Evolutionary conservation across 2,113 vertebrate species (phyloP).

Genomic region (Onychorhynchus coronatus): DNA sequence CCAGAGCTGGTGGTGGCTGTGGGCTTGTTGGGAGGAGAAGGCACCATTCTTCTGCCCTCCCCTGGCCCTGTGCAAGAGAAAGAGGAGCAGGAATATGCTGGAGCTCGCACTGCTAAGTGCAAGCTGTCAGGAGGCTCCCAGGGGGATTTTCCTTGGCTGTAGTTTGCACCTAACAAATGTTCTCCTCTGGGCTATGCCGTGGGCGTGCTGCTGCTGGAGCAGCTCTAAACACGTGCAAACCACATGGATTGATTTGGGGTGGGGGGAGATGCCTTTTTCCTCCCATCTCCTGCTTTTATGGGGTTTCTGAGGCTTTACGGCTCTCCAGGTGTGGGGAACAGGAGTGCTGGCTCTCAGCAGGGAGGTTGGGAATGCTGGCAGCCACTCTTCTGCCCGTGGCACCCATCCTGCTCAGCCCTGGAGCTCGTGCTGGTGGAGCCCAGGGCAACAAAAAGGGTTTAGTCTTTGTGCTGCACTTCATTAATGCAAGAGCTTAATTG

Average conservation of each 20-base stretch:
- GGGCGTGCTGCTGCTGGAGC: background rate
- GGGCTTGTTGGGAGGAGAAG: background rate
- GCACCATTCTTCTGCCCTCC: background rate
- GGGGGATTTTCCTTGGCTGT: slow-evolving; percentile 36
- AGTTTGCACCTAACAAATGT: slow-evolving; percentile 16
- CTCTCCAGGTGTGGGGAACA: slow-evolving; percentile 13
- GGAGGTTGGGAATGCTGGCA: background rate
- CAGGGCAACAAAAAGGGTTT: background rate
- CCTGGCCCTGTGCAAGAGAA: background rate
- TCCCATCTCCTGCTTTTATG: background rate
- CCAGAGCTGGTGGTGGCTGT: background rate
- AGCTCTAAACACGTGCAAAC: slow-evolving; percentile 9
- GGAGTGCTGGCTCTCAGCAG: background rate
- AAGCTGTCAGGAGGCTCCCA: background rate
- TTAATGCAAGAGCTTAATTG: background rate
- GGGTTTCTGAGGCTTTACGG: slow-evolving; percentile 31
- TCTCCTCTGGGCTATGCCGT: background rate
- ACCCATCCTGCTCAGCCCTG: background rate
- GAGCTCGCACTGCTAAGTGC: background rate
- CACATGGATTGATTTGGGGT: background rate
- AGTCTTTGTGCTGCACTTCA: background rate
- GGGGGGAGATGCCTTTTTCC: background rate
- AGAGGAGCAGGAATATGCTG: background rate
- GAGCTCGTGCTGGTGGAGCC: accelerated
- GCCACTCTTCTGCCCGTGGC: background rate